Conservation (phyloP, 2,888 invertebrate genomes). For the Dione juno region DNA sequence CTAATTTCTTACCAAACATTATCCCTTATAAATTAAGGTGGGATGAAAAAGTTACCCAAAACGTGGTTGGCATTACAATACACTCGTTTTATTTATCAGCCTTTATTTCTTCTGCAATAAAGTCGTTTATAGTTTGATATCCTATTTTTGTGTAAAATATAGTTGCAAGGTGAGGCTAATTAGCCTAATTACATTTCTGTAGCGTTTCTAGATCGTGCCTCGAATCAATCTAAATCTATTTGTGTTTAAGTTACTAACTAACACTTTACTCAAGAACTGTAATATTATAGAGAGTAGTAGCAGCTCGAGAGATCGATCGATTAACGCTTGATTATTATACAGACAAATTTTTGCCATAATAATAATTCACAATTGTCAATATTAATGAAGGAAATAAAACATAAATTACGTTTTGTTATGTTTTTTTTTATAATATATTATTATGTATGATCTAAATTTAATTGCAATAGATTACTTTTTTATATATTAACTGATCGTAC, state of each 20-base stretch:
- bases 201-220: conserved; percentile 66
- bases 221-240: conserved; percentile 73
- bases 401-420: background rate
- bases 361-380: too few species aligned
- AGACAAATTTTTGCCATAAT: too few species aligned
- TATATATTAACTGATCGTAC: too few species aligned
- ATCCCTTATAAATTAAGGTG: conserved; percentile 55
- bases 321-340: background rate
- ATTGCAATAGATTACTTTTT: too few species aligned
- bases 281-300: background rate
- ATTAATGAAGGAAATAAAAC: background rate
- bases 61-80: conserved; percentile 45
- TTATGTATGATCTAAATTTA: background rate
- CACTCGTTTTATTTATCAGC: conserved; percentile 5
- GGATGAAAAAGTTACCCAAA: conserved; percentile 39
- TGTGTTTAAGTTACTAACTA: conserved; percentile 65
- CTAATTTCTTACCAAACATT: conserved; percentile 56
- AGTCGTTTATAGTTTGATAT: conserved; percentile 1
- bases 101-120: conserved; percentile 1
- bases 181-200: conserved; percentile 71
- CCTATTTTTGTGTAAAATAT: conserved; percentile 33
- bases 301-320: background rate
- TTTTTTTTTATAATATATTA: background rate
- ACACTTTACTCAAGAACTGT: conserved; percentile 46
- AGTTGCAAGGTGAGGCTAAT: conserved; percentile 74